Base-by-base conservation (phyloP, 2,888 invertebrate species). In the Anthophora plumipes region DNA sequence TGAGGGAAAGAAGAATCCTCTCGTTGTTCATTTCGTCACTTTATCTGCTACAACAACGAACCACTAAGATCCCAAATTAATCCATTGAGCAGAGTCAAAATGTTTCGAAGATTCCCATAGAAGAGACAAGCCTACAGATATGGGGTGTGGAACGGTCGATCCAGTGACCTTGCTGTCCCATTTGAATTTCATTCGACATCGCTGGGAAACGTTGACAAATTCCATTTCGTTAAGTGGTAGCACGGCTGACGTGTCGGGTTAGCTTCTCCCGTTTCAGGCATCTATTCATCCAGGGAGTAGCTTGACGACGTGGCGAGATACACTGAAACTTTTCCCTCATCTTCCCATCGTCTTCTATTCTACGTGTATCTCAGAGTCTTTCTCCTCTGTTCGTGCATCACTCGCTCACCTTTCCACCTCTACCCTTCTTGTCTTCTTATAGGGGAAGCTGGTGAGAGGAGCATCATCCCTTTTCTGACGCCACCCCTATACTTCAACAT, bases 181-280 rank as follows among this genome's bases (percentile, higher is more conserved):
- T 89, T 89, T 88, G 89, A 90, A 91, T 90, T 90, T 91, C 88
- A 90, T 90, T 89, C 89, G 88, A 89, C 88, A 86, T 82, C 66
- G 82, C 69, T 17, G 64, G 80, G 74, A 83, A 84, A 85, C 88
- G 85, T 88, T 90, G 91, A 91, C 89, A 90, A 90, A 91, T 91
- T 91, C 89, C 89, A 91, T 91, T 91, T 83, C 84, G 87, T 87
- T 91, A 89, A 91, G 90, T 88, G 86, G 79, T 80, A 78, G 70
- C 82, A 67, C 77, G 83, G 82, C 77, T 85, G 86, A 89, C 86
- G 85, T 80, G 89, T 89, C 88, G 87, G 75, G 80, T 88, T 88
- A 84, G 82, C 82, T 88, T 85, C 57, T 46, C n/a, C n/a, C 85
- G 84, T 84, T 85, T 84, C 85, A 80, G 64, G 69, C 77, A 71